These are phyloP conservation scores for Bombus superbus DNA, from an alignment of 1,140 invertebrate species.

Conservation along the genomic window DNA sequence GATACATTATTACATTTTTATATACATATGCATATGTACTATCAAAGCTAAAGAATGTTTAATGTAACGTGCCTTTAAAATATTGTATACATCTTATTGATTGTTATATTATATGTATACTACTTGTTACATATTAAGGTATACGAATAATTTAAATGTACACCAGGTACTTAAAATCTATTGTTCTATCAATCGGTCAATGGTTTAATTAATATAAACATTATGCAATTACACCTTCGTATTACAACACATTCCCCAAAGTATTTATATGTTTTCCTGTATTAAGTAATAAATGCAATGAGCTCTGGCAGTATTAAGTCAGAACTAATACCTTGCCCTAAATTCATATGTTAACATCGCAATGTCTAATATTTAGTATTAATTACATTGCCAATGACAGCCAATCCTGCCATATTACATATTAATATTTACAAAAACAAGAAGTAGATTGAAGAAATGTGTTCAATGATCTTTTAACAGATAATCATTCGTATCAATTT, in stretches of 20 bases:
- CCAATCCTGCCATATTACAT: constrained; percentile 26
- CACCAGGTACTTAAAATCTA: constrained; percentile 23
- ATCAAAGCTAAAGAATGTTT: background rate
- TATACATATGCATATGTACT: background rate
- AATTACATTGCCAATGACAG: constrained; percentile 3
- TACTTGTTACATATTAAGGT: background rate
- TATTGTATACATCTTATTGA: constrained; percentile 15
- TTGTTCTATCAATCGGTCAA: background rate
- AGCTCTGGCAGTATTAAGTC: background rate
- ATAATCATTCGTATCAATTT: background rate
- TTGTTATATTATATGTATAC: constrained; percentile 25
- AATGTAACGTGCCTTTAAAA: constrained; percentile 36
- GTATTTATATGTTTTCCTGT: constrained; percentile 9
- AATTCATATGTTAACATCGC: background rate
- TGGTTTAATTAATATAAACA: constrained; percentile 12
- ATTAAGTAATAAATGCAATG: constrained; percentile 1
- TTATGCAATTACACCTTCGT: constrained; percentile 1
- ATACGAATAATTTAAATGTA: constrained; percentile 1
- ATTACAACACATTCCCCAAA: constrained; percentile 41
- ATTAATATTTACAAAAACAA: background rate
- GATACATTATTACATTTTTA: background rate
- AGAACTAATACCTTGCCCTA: background rate
- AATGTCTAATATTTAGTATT: background rate
- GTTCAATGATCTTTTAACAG: too few species aligned
- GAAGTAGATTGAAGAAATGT: too few species aligned